These are phyloP conservation scores for Ceratina calcarata DNA, from an alignment of 1,140 invertebrate genomes.

Conservation along the genomic window DNA sequence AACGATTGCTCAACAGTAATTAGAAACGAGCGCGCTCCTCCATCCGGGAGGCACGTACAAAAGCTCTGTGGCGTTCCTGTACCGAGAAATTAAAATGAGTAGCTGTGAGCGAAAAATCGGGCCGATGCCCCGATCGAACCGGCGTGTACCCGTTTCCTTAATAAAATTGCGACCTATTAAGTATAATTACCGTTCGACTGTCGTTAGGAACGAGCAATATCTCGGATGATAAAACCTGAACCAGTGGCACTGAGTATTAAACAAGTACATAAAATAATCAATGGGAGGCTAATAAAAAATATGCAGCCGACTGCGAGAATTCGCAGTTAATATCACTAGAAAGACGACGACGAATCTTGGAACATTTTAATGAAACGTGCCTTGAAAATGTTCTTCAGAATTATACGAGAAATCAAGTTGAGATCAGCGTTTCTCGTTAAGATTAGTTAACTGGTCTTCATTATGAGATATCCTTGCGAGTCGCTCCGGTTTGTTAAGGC, in stretches of 20 bases:
- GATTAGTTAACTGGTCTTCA: constrained; percentile 1
- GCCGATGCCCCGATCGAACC: constrained; percentile 38
- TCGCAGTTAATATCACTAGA: too few relatives aligned
- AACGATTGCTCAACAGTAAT: constrained; percentile 1
- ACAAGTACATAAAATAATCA: neutral
- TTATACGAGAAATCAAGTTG: too few relatives aligned
- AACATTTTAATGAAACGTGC: too few relatives aligned
- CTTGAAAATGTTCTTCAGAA: too few relatives aligned
- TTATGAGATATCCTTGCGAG: neutral
- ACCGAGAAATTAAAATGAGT: constrained; percentile 1
- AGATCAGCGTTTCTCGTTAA: too few relatives aligned
- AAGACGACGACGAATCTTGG: too few relatives aligned
- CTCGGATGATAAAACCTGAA: constrained; percentile 10
- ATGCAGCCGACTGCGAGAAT: too few relatives aligned
- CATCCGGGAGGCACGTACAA: neutral
- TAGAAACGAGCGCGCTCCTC: too few relatives aligned
- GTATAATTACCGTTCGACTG: constrained; percentile 27
- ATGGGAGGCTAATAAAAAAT: too few relatives aligned
- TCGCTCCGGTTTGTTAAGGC: constrained; percentile 16
- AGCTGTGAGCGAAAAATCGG: constrained; percentile 20
- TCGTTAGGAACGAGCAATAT: constrained; percentile 17
- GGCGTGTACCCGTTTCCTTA: constrained; percentile 14
- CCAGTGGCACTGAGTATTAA: too few relatives aligned
- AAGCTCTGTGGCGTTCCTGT: too few relatives aligned
- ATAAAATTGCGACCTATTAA: constrained; percentile 36